Base-by-base conservation (phyloP, 2,113 vertebrate species). In the Pterophyllum scalare region DNA sequence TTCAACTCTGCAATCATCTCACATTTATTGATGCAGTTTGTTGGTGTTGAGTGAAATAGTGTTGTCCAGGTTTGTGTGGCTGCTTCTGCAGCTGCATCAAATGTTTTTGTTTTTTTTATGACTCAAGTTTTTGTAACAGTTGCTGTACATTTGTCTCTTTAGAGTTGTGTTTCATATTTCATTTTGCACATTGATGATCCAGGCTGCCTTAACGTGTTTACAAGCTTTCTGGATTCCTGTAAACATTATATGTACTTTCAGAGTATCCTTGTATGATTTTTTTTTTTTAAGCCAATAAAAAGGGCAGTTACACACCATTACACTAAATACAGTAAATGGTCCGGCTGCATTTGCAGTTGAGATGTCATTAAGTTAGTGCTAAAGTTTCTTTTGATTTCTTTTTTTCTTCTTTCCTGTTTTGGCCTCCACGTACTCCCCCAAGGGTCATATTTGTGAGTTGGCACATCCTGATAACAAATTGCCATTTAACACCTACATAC, bases 391-490 rank as follows among this genome's bases (percentile, higher is more conserved):
- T 22, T 56, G 33, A 40, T 7, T 38, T 5, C 58, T 3, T 46
- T 9, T 13, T 15, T 12, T 43, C 40, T 11, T 3, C 15, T 5
- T 19, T 35, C 40, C 57, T 13, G 70, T 52, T 75, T 60, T 57
- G 35, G 43, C n/a, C 33, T 65, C 54, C 58, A 74, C 33, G 7
- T 54, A 26, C 60, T 52, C 38, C 61, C 79, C 24, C 0, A 54
- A 33, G 74, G 77, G 49, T 67, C 35, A 33, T 77, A 56, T 78
- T 75, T 60, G 11, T 65, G 72, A 59, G 26, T 46, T 67, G 59
- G 59, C 84, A 85, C 40, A 59, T 61, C 59, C 38, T 75, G 31
- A 79, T 59, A 81, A 81, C 67, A 88, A 80, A 85, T 87, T 64
- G 75, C 52, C 46, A n/a, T 89, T 88, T 81, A 78, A 80, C 24